Evolutionary conservation across 2,888 invertebrate species (phyloP), one percentile per base, ranked within the genome.

Genomic region (Dasypogon diadema): DNA sequence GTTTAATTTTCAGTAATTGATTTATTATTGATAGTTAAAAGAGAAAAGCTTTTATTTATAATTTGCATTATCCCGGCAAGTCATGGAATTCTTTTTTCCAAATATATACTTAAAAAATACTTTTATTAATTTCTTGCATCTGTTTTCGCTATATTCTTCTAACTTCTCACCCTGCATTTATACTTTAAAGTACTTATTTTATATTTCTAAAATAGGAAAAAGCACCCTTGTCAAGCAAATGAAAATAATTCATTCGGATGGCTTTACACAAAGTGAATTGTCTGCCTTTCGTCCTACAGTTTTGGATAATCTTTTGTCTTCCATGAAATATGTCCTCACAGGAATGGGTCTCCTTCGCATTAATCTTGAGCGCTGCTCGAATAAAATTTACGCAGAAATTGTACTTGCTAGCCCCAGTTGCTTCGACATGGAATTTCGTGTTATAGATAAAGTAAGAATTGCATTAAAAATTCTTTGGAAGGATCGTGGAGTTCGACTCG

Each of bases 241-340:
- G 90, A 91, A 91, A 83, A 91, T 91, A 74, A 91, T 91, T 75
- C 91, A 91, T 82, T 89, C 89, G 74, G 90, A 90, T 83, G 91
- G 91, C 12, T 91, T 91, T 82, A 89, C 90, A 2, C 83, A 84
- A 73, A 87, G 89, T 22, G 91, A 91, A 83, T 83, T 91, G 24
- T 87, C 88, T 74, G 89, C 89, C 76, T 91, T 90, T 81, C 87
- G 90, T 80, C 90, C 90, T 1, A 90, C 91, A 2, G 90, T 91
- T 22, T 82, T 91, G 79, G 91, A 91, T 81, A 91, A 91, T 83
- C 85, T 91, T 22, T 83, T 91, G 63, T 89, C 90, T 16, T 91
- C 91, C 16, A 91, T 91, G 91, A 91, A 91, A 83, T 91, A 90
- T 84, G 91, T 91, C 14, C 86, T 91, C 12, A 89, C 89, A 78